Evolutionary conservation across 2,888 invertebrate genomes (phyloP), one percentile per base, ranked within the genome.

Genomic region (Rhynchonema sp.): DNA sequence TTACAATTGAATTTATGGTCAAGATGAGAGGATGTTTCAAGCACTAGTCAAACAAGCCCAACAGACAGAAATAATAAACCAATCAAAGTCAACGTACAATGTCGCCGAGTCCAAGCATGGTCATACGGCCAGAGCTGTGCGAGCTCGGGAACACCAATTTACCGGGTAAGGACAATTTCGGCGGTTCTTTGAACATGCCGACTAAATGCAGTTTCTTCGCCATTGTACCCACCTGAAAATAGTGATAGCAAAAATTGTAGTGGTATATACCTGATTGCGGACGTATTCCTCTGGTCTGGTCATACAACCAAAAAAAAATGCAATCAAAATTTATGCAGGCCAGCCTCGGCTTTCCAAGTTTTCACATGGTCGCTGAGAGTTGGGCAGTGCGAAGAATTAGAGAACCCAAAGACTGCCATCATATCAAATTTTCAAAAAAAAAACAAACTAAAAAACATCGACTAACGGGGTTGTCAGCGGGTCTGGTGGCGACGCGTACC

Each of bases 91-190:
- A 17, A 55, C 55, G 79, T 71, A 80, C 80, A 66, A 81, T 80
- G 67, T 81, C 81, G 57, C 81, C 81, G 30, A 81, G 72, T 74
- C 83, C 86, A 64, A 94, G 81, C 92, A 94, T 94, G 63, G 91
- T 91, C 79, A 94, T 94, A 77, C 92, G 91, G 68, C 91, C 92
- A 69, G 84, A 82, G 75, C 90, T 89, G 75, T 92, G 90, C 81
- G 91, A 85, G 74, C 59, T 75, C 62, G 94, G 94, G 78, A 94
- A 94, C 65, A 94, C 90, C 64, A 94, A 80, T 79, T 94, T 94
- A 68, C 92, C 94, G 46, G 94, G 94, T 71, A 94, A 80, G 67
- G 91, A 91, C 66, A 94, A 80, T 75, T 92, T 92, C 61, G 92
- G 94, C 62, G 89, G 87, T 73, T 92, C 90, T 66, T 86, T 83